Conservation (phyloP, 2,888 invertebrate species). For the Zygogramma bicolorata region DNA sequence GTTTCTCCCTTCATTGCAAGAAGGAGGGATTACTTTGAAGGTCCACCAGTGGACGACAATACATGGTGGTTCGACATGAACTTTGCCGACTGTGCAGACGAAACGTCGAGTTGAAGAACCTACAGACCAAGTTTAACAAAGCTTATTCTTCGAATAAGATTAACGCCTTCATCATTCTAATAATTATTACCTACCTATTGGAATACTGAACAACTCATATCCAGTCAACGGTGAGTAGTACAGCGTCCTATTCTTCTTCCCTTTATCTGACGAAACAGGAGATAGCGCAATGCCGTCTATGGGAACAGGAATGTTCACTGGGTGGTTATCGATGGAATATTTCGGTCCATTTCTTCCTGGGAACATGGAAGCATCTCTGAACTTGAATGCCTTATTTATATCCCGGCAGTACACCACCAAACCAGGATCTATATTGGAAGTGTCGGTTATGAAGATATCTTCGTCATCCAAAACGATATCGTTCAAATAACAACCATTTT, state of each 20-base stretch:
- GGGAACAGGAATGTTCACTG: conserved; percentile 70
- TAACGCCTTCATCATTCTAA: conserved; percentile 70
- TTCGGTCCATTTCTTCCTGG: conserved; percentile 71
- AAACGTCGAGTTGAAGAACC: no score
- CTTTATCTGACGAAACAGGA: conserved; percentile 59
- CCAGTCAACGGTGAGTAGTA: conserved; percentile 58
- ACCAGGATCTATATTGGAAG: conserved; percentile 75
- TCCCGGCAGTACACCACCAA: conserved; percentile 77
- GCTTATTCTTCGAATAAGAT: no score
- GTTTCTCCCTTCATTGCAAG: no score
- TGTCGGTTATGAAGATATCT: conserved; percentile 80
- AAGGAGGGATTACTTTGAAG: no score
- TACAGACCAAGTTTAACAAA: no score
- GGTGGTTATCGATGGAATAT: conserved; percentile 70
- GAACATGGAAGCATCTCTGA: conserved; percentile 77
- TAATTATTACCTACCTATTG: conserved; percentile 62
- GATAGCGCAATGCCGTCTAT: conserved; percentile 81
- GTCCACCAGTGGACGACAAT: no score
- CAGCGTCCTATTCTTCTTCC: conserved; percentile 48
- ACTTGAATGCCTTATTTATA: conserved; percentile 77
- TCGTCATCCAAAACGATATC: conserved; percentile 79
- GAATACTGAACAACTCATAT: conserved; percentile 71
- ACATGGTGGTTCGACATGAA: no score
- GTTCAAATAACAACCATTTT: conserved; percentile 73
- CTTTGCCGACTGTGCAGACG: no score